Conservation (phyloP, 2,888 invertebrate species). For the Agrochola macilenta region DNA sequence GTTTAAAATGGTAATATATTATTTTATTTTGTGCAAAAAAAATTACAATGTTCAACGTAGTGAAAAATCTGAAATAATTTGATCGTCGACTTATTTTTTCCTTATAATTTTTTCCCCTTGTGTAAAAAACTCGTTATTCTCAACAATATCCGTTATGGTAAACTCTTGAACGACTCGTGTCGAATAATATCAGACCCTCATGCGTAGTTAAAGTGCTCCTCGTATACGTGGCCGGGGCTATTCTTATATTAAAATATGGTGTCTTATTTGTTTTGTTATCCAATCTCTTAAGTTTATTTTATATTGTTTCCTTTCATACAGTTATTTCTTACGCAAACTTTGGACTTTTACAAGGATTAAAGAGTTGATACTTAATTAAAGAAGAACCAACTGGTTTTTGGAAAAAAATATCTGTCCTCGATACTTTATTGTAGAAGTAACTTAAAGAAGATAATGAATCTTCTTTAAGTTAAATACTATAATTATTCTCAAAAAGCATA, state of each 20-base stretch:
- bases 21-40: slow-evolving; percentile 25
- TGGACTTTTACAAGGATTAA: background rate
- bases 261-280: slow-evolving; percentile 50
- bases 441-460: too few species aligned
- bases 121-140: slow-evolving; percentile 68
- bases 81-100: slow-evolving; percentile 58
- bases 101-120: slow-evolving; percentile 54
- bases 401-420: background rate
- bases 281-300: slow-evolving; percentile 32
- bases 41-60: slow-evolving; percentile 3
- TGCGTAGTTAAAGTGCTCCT: slow-evolving; percentile 63
- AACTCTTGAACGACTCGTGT: slow-evolving; percentile 65
- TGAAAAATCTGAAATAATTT: slow-evolving; percentile 55
- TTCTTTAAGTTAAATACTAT: background rate
- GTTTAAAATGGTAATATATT: background rate
- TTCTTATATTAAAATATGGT: slow-evolving; percentile 52
- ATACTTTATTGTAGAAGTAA: background rate
- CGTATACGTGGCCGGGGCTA: slow-evolving; percentile 49
- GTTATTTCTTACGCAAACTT: background rate
- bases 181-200: slow-evolving; percentile 62
- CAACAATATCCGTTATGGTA: slow-evolving; percentile 68
- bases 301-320: background rate
- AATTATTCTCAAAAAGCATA: background rate
- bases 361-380: background rate
- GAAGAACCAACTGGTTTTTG: background rate